Evolutionary conservation across 2,888 invertebrate species (phyloP), one percentile per base, ranked within the genome.

Genomic region (Lithophane leautieri): DNA sequence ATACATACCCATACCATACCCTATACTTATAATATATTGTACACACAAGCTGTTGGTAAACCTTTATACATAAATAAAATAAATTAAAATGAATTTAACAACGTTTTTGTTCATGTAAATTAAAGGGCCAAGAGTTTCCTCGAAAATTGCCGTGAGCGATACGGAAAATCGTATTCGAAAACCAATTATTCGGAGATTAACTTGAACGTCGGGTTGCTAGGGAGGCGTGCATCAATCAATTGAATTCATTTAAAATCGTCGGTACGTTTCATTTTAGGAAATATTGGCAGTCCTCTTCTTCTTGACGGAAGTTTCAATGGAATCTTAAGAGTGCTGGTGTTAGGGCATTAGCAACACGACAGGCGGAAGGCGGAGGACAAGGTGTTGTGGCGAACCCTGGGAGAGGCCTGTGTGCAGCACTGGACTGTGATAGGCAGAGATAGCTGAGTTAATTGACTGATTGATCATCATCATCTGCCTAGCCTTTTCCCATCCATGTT

Each of bases 101-200:
- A 9, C 34, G 70, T 22, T 56, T 68, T 71, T 78, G 58, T 82
- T 81, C 50, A 73, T 62, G 61, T 62, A 62, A 81, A 67, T 78
- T 60, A 67, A 62, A 74, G 61, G 66, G 42, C 66, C 16, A 40
- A 66, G 54, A 54, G 56, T 42, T 56, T 67, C 14, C 47, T 3
- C 28, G 65, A 78, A 81, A 74, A 67, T 81, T 74, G 54, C 75
- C 75, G 66, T 66, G 78, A 81, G 78, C 61, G 14, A 74, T 67
- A 66, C 66, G 44, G 54, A 54, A 78, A 78, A 66, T 80, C 74
- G 78, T 80, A 78, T 73, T 65, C 65, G 61, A 74, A 78, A 74
- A 78, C 66, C 81, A 78, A 78, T 78, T 78, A 78, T 74, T 66
- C 81, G 50, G 81, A 78, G 80, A 78, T 78, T 78, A 66, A 80